phyloP scores from a whole-genome alignment of 2,113 vertebrate species.

The Arvicanthis niloticus region DNA sequence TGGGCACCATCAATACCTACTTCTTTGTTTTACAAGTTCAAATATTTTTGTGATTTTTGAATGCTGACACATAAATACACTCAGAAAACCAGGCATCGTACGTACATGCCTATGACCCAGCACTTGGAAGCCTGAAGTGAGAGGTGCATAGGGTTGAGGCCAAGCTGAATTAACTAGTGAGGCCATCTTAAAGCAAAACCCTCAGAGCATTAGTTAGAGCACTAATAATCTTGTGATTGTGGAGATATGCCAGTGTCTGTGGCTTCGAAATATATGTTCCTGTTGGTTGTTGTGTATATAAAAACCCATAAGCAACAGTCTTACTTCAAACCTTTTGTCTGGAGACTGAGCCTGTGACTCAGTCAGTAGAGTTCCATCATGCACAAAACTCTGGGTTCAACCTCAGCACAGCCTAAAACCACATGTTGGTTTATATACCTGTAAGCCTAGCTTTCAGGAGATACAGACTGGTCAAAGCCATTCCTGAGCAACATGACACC shows the following conservation, averaged over 20 bases:
- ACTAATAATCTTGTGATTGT: not conserved
- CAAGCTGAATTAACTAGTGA: not conserved
- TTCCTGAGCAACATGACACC: not conserved
- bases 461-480: not conserved
- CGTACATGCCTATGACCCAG: not conserved
- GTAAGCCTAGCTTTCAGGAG: not conserved
- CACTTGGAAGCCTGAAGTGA: not conserved
- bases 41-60: conserved; percentile 43
- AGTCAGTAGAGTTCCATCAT: too few species aligned
- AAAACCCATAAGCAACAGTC: not conserved
- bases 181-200: not conserved
- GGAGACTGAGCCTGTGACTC: not conserved
- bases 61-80: not conserved
- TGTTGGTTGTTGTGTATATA: not conserved
- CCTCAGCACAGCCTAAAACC: not conserved
- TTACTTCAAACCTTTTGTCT: not conserved
- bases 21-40: not conserved
- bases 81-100: not conserved
- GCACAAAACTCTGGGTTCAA: not conserved
- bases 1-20: not conserved
- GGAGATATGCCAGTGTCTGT: not conserved
- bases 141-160: not conserved
- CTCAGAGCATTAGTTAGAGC: not conserved
- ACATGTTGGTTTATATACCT: not conserved
- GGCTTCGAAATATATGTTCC: not conserved